Evolutionary conservation across 2,113 vertebrate genomes (phyloP).

Genomic region (Daboia siamensis): DNA sequence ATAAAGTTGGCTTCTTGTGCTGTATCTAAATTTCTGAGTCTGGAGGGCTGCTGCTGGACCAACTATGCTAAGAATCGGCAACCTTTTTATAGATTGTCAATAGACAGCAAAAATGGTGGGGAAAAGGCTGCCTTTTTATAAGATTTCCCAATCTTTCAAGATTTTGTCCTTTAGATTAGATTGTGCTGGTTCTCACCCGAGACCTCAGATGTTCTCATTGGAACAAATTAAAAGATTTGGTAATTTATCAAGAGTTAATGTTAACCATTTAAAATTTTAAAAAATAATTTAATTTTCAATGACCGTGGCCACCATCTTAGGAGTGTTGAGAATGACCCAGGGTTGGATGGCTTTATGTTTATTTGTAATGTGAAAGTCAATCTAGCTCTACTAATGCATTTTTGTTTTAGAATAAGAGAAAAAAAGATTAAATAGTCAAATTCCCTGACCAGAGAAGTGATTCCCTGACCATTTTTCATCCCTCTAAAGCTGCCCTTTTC

Average conservation of each 20-base stretch:
- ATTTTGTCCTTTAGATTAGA: neutral
- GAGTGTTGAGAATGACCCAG: neutral
- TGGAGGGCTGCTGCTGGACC: neutral
- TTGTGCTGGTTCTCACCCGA: neutral
- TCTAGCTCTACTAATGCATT: neutral
- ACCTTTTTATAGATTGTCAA: neutral
- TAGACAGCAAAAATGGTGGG: neutral
- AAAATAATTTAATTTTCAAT: neutral
- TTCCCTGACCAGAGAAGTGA: neutral
- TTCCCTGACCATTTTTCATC: slow-evolving; percentile 1
- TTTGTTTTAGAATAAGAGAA: neutral
- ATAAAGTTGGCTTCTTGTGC: neutral
- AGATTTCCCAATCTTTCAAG: neutral
- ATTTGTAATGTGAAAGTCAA: neutral
- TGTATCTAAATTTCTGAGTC: neutral
- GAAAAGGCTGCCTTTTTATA: neutral
- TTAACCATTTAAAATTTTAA: neutral
- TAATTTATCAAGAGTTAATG: neutral
- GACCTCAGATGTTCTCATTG: neutral
- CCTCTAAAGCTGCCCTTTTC: neutral
- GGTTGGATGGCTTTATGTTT: neutral
- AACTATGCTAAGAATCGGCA: neutral
- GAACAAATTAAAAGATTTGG: neutral
- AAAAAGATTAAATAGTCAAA: neutral
- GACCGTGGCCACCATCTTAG: neutral